Evolutionary conservation across 2,888 invertebrate genomes (phyloP), one percentile per base, ranked within the genome.

Genomic region (Phrixothrix hirtus): DNA sequence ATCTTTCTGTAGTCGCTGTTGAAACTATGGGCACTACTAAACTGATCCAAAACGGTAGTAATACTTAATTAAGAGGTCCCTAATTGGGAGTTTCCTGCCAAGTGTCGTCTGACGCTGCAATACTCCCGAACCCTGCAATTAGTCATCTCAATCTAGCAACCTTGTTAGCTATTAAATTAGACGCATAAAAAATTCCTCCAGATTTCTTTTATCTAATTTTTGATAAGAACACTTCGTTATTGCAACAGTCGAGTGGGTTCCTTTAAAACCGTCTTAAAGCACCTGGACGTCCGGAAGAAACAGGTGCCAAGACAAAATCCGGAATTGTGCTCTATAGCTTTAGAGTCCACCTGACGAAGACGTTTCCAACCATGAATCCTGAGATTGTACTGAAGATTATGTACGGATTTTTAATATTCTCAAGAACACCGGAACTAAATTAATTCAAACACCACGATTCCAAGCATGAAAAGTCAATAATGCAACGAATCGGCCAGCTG

Each of bases 301-400:
- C 72, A 73, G 72, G 72, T 73, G 72, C 63, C 62, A 50, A 36
- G 54, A 55, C 58, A 55, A 59, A 61, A 60, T 69, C 71, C 72
- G 71, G 72, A 71, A 71, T 71, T 71, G 67, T 71, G 72, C 69
- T 68, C 65, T 63, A 68, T 67, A 66, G 67, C 68, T 67, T 64
- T 58, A 58, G 49, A 41, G 58, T n/a, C 63, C 67, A 65, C 67
- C 69, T 67, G 68, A 62, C 58, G 41, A 57, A 52, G 63, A 63
- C 60, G 65, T 66, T 66, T 63, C 67, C 62, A 61, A 71, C 69
- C 72, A 71, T 71, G 68, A 69, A 71, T 72, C 72, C 72, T 72
- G 63, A 68, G 70, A 72, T 72, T 71, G 69, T 69, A 63, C 31
- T 21, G n/a, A 65, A 70, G 71, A 71, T 71, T 68, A 56, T 62